Evolutionary conservation across 2,888 invertebrate species (phyloP), one percentile per base, ranked within the genome.

Genomic region (Synergus japonicus): DNA sequence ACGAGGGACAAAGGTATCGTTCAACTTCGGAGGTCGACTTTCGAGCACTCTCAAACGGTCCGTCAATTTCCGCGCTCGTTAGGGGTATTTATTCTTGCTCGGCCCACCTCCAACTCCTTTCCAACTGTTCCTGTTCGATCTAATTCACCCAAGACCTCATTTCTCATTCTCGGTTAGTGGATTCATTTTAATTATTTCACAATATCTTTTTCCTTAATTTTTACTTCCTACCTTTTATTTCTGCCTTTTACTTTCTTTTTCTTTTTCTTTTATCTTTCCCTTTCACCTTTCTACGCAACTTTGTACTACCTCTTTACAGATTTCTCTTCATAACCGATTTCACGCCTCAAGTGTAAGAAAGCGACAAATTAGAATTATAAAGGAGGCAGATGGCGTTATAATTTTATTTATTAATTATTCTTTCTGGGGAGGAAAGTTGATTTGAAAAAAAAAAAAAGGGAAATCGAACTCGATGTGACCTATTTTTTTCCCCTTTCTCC

Each of bases 41-140:
- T 86, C 83, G 83, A 88, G 89, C 83, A 85, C 85, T 84, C 88
- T 87, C 85, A 79, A 85, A 85, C 82, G 83, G 83, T 83, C 84
- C 87, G 85, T 87, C 88, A 87, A 87, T 87, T 88, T 87, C 84
- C 85, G 83, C 82, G 86, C 89, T 90, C 89, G 89, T 90, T 90
- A 89, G 83, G 82, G 85, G 86, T 88, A 90, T 89, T 90, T 89
- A 89, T 89, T 90, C 86, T 85, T 84, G 83, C 85, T 84, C 84
- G 67, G 77, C 54, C 44, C 76, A 43, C 41, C 46, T 12, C 4
- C 76, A 46, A 76, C 79, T 79, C 49, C 64, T 69, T 79, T 49
- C 22, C 1, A 66, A 66, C 66, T 41, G 15, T 66, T 41, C 66
- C 66, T 66, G 66, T 41, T 43, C 43, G 43, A 66, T 18, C 66